Conservation (phyloP, 1,140 invertebrate species). For the Arctopsyche grandis region DNA sequence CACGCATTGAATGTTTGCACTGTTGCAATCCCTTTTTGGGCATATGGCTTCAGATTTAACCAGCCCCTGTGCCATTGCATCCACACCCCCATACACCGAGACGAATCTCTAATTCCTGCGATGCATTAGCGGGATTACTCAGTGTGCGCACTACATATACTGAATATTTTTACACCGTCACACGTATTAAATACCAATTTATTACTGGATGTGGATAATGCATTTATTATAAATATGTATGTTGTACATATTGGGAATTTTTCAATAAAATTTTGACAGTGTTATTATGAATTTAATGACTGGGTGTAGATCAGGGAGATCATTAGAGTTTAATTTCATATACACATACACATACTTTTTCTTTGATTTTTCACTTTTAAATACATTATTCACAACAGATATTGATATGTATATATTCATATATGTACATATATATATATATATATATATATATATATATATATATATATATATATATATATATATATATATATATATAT, state of each 20-base stretch:
- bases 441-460: too few relatives aligned
- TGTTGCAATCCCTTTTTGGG: conserved; percentile 34
- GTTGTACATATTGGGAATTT: not conserved
- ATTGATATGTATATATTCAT: too few relatives aligned
- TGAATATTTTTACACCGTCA: conserved; percentile 44
- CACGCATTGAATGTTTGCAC: conserved; percentile 4
- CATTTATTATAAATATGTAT: not conserved
- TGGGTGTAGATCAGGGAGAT: too few relatives aligned
- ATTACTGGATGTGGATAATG: not conserved
- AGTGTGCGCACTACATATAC: not conserved
- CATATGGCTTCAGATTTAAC: conserved; percentile 41
- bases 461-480: too few relatives aligned
- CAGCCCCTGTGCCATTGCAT: conserved; percentile 13
- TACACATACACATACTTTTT: too few relatives aligned
- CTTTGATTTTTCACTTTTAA: too few relatives aligned
- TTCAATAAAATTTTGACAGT: too few relatives aligned
- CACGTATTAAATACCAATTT: conserved; percentile 35
- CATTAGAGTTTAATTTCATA: too few relatives aligned
- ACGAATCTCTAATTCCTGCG: conserved; percentile 42
- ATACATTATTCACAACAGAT: too few relatives aligned
- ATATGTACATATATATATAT: too few relatives aligned
- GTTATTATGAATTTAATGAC: too few relatives aligned
- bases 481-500: too few relatives aligned
- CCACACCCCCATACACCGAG: conserved; percentile 25
- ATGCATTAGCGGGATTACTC: conserved; percentile 43